Base-by-base conservation (phyloP, 2,797 vertebrate genomes). In the Aulostomus chinensis region DNA sequence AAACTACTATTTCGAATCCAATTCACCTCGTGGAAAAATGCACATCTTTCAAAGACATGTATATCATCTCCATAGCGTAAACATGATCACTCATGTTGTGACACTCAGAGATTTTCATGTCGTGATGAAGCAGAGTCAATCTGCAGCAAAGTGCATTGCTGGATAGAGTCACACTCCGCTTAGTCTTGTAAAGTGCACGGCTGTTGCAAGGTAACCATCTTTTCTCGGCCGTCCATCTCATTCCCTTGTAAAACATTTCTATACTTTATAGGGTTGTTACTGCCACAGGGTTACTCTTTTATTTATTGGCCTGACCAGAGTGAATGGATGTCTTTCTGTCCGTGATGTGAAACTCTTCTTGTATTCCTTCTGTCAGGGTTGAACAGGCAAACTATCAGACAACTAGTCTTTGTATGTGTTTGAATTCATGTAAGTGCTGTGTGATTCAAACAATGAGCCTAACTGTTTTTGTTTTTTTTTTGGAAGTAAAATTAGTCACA, bases 171-270 rank as follows among this genome's bases (percentile, higher is more conserved):
- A 45, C 54, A 9, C 65, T 53, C 59, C 59, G 64, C 66, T 52
- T 62, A 68, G 75, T 68, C 70, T 78, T 84, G 77, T 83, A 78
- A 89, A 80, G 65, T 54, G 77, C 60, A 71, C n/a, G n/a, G n/a
- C n/a, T n/a, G n/a, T n/a, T n/a, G 68, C 66, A 54, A 80, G 60
- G 62, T 65, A 80, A 76, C 81, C 61, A 75, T 80, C 81, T 71
- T 80, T 81, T 24, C 81, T 79, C 41, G 41, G 59, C 80, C 30
- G 57, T 72, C 78, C 45, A 30, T 86, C 80, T 80, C 71, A 74
- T 81, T 86, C 74, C 84, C 85, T 79, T 88, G 86, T 86, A 86
- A 90, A 87, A 89, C 83, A 86, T 73, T 85, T 80, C 78, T 83
- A 72, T 78, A 81, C 80, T 88, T 89, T 87, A 90, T 72, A 72